Base-by-base conservation (phyloP, 1,140 invertebrate species). In the Eumaeus atala region DNA sequence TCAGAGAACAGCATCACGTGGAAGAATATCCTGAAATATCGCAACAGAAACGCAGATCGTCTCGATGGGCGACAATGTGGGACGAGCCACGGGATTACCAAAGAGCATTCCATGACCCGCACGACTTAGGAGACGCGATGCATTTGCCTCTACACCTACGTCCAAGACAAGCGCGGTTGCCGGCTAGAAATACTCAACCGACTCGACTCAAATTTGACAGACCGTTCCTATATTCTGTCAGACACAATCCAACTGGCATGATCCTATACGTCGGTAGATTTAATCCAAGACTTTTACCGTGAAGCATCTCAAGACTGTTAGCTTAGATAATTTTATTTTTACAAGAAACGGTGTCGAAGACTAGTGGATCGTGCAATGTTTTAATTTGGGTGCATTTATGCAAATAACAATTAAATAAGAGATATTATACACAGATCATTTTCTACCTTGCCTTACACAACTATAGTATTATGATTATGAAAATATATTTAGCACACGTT, bases 191-290 rank as follows among this genome's bases (percentile, higher is more conserved):
- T 58, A 68, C 73, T 0, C 85, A 87, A 55, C 78, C 81, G 51
- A 90, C 91, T 18, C 89, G 94, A 70, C 88, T 96, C 59, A 91
- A 93, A 66, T 92, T 95, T 67, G 94, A 96, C 61, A 90, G 94
- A 70, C 95, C 95, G 1, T 96, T 96, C 88, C 85, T 96, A 4
- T 96, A 94, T 73, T 93, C 95, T 60, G 93, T 95, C 10, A 89
- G 95, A 70, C 95, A 96, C 73, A 96, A 96, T 80, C 95, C 94
- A 2, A 94, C 94, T 7, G 94, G 95, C 57, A 91, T 95, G 84
- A 94, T 96, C 66, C 85, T 96, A 36, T 93, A 95, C 70, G 94
- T 95, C 89, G 94, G 94, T 44, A 89, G 94, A 70, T 96, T 95
- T 80, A 95, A 95, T 80, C 94, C 94, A 10, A 90, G 93, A 83